Evolutionary conservation across 1,140 invertebrate genomes (phyloP).

Genomic region (Trigoniulus corallinus): DNA sequence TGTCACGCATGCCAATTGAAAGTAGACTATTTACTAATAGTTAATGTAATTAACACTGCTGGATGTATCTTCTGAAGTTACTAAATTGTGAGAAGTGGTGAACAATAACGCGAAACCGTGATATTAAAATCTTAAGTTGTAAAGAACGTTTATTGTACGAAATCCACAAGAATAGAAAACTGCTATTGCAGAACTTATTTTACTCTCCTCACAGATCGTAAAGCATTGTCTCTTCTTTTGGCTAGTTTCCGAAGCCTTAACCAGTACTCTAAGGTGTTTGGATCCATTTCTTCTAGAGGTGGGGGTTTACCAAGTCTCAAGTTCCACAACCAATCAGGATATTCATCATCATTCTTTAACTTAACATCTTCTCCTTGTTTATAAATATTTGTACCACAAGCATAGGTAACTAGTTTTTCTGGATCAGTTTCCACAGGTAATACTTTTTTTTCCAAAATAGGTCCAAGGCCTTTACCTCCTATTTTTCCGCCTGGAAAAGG

Average conservation of each 20-base stretch:
- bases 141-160: too few species aligned
- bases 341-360: conserved; percentile 68
- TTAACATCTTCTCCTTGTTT: conserved; percentile 61
- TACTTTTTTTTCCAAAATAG: conserved; percentile 23
- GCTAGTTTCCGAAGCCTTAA: conserved; percentile 39
- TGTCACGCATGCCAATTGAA: too few species aligned
- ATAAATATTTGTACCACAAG: conserved; percentile 72
- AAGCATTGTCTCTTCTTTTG: too few species aligned
- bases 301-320: conserved; percentile 40
- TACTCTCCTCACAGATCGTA: too few species aligned
- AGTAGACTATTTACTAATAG: too few species aligned
- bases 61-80: too few species aligned
- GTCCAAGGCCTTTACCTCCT: background rate
- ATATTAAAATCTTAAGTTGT: too few species aligned
- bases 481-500: background rate
- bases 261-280: conserved; percentile 66
- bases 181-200: too few species aligned
- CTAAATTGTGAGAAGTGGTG: too few species aligned
- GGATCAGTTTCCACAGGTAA: conserved; percentile 74
- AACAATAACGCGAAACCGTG: too few species aligned
- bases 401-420: conserved; percentile 52
- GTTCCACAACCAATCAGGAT: conserved; percentile 84
- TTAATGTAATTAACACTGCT: too few species aligned
- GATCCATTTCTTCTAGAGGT: conserved; percentile 55
- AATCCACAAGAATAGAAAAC: too few species aligned